These are phyloP conservation scores for Anguilla marmorata DNA, from an alignment of 2,797 vertebrate genomes.

Conservation along the genomic window DNA sequence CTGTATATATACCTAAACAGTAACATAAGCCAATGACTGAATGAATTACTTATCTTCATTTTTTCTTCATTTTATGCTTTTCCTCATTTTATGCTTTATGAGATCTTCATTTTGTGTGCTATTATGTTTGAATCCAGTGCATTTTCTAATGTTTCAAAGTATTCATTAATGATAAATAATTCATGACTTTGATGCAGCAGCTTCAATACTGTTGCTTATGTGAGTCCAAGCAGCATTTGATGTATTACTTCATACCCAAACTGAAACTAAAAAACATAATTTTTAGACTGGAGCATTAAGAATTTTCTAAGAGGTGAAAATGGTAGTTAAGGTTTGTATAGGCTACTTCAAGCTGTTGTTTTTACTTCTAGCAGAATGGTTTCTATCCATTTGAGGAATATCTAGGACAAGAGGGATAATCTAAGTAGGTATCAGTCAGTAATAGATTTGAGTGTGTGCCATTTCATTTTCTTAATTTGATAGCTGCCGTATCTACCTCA, in stretches of 20 bases:
- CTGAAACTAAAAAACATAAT: not conserved
- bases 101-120: no score
- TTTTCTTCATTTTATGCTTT: no score
- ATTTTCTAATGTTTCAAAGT: not conserved
- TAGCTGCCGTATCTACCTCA: not conserved
- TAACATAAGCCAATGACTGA: no score
- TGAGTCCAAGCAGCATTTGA: not conserved
- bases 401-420: not conserved
- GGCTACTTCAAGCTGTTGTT: not conserved
- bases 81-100: no score
- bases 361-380: not conserved
- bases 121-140: no score
- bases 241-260: not conserved
- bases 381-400: not conserved
- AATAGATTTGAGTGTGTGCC: not conserved
- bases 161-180: not conserved
- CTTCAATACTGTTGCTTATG: not conserved
- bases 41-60: no score
- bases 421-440: not conserved
- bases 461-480: conserved; percentile 24
- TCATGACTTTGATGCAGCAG: not conserved
- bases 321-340: not conserved
- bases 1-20: not conserved
- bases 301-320: not conserved
- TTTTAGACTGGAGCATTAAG: not conserved